Percentiles rank a stretch among this genome's conserved stretches.
Conservation (phyloP, 2,888 invertebrate species). For the Trichopoda pennipes region DNA sequence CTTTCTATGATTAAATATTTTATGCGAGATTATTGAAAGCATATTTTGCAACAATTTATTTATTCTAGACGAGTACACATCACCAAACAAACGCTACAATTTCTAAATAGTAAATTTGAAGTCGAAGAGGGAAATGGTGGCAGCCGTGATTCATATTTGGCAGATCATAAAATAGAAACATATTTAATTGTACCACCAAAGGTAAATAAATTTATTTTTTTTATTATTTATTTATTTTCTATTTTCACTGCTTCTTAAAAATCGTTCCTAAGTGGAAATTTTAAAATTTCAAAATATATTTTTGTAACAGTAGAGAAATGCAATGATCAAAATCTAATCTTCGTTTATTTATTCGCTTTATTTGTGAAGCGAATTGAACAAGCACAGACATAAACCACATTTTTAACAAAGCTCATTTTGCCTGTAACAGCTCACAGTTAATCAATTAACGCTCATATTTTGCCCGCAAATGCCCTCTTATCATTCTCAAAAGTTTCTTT, state of each 20-base stretch:
- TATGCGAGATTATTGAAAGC: background rate
- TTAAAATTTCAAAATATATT: background rate
- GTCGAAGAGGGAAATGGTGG: slow-evolving; percentile 92
- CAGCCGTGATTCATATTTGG: slow-evolving; percentile 90
- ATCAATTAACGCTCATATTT: no score
- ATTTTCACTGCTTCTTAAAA: background rate
- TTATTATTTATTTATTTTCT: no score
- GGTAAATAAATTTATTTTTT: slow-evolving; percentile 81
- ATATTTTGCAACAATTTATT: slow-evolving; percentile 53
- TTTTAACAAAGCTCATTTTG: no score
- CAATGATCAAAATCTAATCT: no score
- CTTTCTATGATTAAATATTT: slow-evolving; percentile 20
- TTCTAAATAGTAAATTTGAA: slow-evolving; percentile 90
- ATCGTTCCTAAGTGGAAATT: background rate
- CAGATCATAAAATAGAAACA: slow-evolving; percentile 94
- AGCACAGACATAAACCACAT: no score
- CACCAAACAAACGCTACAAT: slow-evolving; percentile 90
- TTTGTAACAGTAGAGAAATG: background rate
- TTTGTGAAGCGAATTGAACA: no score
- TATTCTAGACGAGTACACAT: slow-evolving; percentile 90
- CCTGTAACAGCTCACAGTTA: no score
- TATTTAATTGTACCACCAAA: slow-evolving; percentile 92
- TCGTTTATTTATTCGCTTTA: no score
- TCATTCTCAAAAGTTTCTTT: no score
- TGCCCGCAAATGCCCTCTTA: no score